phyloP scores from a whole-genome alignment of 2,888 invertebrate genomes.

The Caenorhabditis doughertyi region DNA sequence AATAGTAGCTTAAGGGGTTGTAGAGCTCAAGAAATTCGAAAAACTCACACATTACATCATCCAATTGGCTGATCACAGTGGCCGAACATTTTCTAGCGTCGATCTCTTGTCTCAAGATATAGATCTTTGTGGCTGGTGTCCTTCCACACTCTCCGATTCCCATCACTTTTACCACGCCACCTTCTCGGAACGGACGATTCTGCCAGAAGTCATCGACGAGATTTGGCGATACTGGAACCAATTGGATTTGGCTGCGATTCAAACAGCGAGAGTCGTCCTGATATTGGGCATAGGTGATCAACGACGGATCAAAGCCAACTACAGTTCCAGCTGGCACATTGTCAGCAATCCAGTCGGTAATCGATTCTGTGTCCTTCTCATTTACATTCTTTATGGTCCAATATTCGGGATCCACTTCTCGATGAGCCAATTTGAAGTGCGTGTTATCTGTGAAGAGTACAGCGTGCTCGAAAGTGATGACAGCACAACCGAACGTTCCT shows the following conservation, averaged over 20 bases:
- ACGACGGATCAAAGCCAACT: conserved; percentile 90
- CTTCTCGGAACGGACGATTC: conserved; percentile 61
- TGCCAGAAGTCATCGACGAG: conserved; percentile 74
- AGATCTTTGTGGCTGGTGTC: conserved; percentile 61
- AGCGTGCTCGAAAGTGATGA: conserved; percentile 83
- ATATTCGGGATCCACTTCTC: conserved; percentile 45
- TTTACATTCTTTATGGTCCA: conserved; percentile 94
- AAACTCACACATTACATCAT: conserved; percentile 90
- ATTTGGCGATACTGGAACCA: conserved; percentile 69
- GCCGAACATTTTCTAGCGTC: conserved; percentile 86
- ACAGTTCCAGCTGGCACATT: conserved; percentile 85
- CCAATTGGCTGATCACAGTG: conserved; percentile 89
- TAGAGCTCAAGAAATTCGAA: neutral
- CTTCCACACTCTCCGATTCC: conserved; percentile 63
- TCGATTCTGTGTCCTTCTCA: conserved; percentile 85
- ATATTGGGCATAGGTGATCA: neutral
- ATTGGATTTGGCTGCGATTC: conserved; percentile 15
- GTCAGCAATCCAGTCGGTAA: conserved; percentile 73
- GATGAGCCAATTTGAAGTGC: conserved; percentile 88
- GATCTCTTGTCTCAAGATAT: conserved; percentile 85
- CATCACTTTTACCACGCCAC: conserved; percentile 62
- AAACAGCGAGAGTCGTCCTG: conserved; percentile 38
- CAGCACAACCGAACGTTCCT: conserved; percentile 88
- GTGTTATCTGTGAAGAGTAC: conserved; percentile 96
- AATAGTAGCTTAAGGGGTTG: neutral